Evolutionary conservation across 1,140 invertebrate genomes (phyloP).

Genomic region (Listronotus bonariensis): DNA sequence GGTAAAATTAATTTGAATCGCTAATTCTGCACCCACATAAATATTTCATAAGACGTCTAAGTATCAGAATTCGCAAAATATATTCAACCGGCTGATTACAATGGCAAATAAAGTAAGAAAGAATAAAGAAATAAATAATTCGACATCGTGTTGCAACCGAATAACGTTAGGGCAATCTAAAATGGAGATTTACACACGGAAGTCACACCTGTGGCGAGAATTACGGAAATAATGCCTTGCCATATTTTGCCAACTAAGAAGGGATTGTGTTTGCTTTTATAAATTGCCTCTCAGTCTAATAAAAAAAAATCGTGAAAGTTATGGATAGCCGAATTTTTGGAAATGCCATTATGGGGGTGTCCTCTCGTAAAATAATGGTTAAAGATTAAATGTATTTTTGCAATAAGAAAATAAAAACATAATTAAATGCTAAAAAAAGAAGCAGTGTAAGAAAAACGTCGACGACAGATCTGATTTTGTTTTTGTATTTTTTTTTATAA

Average conservation of each 20-base stretch:
- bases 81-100: conserved; percentile 36
- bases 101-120: conserved; percentile 35
- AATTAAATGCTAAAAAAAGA: no score
- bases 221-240: conserved; percentile 14
- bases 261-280: background rate
- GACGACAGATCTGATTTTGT: no score
- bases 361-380: no score
- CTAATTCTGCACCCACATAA: conserved; percentile 29
- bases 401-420: no score
- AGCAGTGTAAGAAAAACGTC: no score
- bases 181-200: conserved; percentile 33
- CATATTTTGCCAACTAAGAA: background rate
- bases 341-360: no score
- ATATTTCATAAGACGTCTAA: conserved; percentile 33
- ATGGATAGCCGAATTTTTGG: no score
- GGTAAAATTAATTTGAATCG: conserved; percentile 34
- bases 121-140: conserved; percentile 30
- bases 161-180: conserved; percentile 28
- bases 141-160: conserved; percentile 25
- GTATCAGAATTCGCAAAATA: conserved; percentile 34
- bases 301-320: no score
- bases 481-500: no score
- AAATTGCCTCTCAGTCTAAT: background rate
- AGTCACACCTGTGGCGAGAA: conserved; percentile 31
- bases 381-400: no score